Base-by-base conservation (phyloP, 1,140 invertebrate genomes). In the Heliconius nattereri region DNA sequence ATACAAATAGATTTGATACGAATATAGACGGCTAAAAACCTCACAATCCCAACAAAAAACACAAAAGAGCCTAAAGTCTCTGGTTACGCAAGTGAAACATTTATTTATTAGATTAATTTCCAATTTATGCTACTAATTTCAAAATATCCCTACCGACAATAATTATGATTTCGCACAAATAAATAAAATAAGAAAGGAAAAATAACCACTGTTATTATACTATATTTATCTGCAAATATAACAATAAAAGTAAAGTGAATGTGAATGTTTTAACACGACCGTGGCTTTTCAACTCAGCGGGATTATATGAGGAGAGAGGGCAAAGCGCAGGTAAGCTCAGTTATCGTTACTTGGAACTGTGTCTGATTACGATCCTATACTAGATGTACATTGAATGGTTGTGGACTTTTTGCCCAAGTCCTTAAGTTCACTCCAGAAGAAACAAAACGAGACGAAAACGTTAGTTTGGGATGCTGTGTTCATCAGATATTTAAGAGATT, bases 331-430 rank as follows among this genome's bases (percentile, higher is more conserved):
- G 86, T 89, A 89, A 83, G 76, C 79, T 83, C 57, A 79, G 84
- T 87, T 87, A 88, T 88, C 85, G 85, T 82, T 79, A 87, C 86
- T 85, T 71, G 78, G 85, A 87, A 88, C 81, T 83, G 83, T 70
- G 73, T 49, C 73, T 78, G 83, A 83, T 83, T 85, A 85, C 78
- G 71, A 83, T 83, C 79, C 82, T n/a, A n/a, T n/a, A n/a, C 71
- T 26, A 66, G 76, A 78, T 66, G 60, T 70, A 80, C 35, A 71
- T 54, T 80, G 72, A 71, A 78, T 66, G 45, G 73, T 76, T 71
- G 35, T 32, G 16, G 32, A 20, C 26, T 54, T 78, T 72, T 81
- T 74, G 75, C 3, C 73, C 29, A 57, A 52, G 54, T 23, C 19
- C 19, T 78, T 35, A 73, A 37, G 11, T 66, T 7, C 60, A 66